phyloP scores from a whole-genome alignment of 2,888 invertebrate genomes.

The Pristionchus japonicus region DNA sequence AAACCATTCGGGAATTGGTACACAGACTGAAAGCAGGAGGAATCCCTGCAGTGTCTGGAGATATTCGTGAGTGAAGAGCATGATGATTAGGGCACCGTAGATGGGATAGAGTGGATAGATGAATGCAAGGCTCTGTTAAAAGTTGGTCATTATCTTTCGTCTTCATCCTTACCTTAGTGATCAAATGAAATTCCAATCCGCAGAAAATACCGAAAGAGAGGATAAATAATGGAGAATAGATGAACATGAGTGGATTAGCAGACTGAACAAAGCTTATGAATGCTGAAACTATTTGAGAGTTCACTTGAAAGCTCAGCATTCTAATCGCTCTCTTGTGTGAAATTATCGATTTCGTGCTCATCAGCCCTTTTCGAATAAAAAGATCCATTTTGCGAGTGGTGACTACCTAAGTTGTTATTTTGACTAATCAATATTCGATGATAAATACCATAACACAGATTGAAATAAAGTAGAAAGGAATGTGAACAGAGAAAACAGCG shows the following conservation, averaged over 20 bases:
- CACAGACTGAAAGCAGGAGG: neutral
- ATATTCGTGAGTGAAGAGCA: constrained; percentile 2
- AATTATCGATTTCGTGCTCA: neutral
- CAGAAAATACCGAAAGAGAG: neutral
- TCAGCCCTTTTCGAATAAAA: neutral
- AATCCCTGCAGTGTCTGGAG: neutral
- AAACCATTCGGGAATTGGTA: no score
- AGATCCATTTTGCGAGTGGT: neutral
- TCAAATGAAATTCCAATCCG: neutral
- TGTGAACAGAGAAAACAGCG: neutral
- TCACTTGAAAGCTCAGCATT: neutral
- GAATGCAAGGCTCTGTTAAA: neutral
- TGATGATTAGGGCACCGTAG: neutral
- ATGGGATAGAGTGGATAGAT: neutral
- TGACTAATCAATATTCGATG: neutral
- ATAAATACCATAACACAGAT: neutral
- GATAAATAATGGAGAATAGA: neutral
- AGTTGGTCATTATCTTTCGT: neutral
- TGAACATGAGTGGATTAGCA: neutral
- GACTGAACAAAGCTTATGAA: neutral
- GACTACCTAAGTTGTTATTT: neutral
- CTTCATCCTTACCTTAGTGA: neutral
- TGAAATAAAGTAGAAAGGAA: neutral
- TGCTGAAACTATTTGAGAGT: neutral
- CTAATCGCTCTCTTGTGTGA: neutral